Evolutionary conservation across 2,113 vertebrate genomes (phyloP), one percentile per base, ranked within the genome.

Genomic region (Silurus asotus): DNA sequence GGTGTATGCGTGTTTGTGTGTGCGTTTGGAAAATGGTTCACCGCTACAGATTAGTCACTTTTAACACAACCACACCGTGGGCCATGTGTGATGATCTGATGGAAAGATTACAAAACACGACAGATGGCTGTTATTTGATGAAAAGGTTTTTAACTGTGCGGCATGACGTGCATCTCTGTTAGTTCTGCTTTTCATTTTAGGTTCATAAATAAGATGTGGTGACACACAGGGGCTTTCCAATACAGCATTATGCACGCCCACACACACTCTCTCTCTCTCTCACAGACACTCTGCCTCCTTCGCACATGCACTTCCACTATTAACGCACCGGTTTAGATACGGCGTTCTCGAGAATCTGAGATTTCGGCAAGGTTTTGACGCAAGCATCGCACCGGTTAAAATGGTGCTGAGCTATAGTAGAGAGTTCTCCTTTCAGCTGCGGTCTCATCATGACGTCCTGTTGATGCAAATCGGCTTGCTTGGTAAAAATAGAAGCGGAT

Each of bases 141-240:
- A 25, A 77, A 55, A 25, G 51, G 14, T 37, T 28, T 56, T 78
- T 8, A 78, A 78, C 53, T 14, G 56, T 28, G 4, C 8, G n/a
- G 53, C 53, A 28, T 56, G 75, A 58, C 53, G n/a, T 8, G 51
- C 25, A 5, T 25, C 48, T 6, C 58, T 19, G 70, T 49, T 9
- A 55, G 59, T 84, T 84, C 83, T 77, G 83, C 61, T 64, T 75
- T 84, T 65, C 59, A 67, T 59, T 65, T 78, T 78, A 56, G 10
- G 5, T 25, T 65, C 23, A 45, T 65, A 75, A 53, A 67, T 37
- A 89, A 86, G 84, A 4, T 61, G 55, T 55, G 65, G 80, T 64
- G 70, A 70, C 65, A 59, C 9, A 61, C 14, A 8, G 86, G 86
- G 86, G 87, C 84, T 86, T 82, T 55, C 75, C 87, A 82, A 86